Base-by-base conservation (phyloP, 2,888 invertebrate genomes). In the Thysanoteuthis rhombus region DNA sequence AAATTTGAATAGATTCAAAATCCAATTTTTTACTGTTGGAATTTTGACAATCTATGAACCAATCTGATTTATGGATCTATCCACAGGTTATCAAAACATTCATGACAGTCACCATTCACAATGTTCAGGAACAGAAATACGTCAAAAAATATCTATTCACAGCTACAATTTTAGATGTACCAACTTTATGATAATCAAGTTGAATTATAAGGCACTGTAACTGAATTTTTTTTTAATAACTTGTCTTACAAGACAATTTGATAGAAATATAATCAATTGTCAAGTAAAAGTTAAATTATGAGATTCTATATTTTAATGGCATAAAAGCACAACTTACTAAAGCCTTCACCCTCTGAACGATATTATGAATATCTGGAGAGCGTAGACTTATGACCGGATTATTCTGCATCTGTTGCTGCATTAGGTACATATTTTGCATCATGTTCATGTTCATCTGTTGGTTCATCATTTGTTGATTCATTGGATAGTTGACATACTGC, bases 261-360 rank as follows among this genome's bases (percentile, higher is more conserved):
- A 22, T 52, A 22, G 25, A 52, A 52, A 52, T 52, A 25, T 52
- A 52, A 52, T 22, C 52, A 1, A 45, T 25, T 25, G 25, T 22
- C 25, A 28, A 52, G 6, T 52, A 25, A 25, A 25, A 47, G 10
- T 42, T 45, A 45, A 52, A 28, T 52, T 52, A 25, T 52, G 25
- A 52, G 25, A 52, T 52, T 52, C 47, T 47, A 19, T 42, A 45
- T 10, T 58, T 5, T 28, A 93, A 40, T 42, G n/a, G 22, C 36
- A 40, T 22, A 6, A 90, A 36, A 32, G 38, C n/a, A 16, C 10
- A 45, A 52, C 95, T 92, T 94, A 96, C 96, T 95, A 95, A 95
- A 39, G 94, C 93, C 93, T 95, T 95, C 93, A 96, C 95, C 93
- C 95, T 95, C 92, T 95, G 95, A 52, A 95, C 95, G 52, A 95